Evolutionary conservation across 1,140 invertebrate species (phyloP).

Genomic region (Zaprionus africanus): DNA sequence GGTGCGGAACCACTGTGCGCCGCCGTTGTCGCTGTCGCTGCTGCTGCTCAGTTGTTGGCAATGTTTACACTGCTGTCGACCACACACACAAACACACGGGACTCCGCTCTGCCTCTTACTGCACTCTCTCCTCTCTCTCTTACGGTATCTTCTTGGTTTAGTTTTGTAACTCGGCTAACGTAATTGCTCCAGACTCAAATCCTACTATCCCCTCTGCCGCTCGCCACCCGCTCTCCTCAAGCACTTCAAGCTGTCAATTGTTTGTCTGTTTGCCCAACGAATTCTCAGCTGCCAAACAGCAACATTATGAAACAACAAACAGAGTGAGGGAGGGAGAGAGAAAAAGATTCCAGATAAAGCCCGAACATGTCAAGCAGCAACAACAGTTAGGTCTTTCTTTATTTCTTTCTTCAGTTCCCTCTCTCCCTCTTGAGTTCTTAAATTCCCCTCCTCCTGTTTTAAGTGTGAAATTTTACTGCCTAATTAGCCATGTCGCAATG

Average conservation of each 20-base stretch:
- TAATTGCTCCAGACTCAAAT: slow-evolving; percentile 28
- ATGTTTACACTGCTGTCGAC: slow-evolving; percentile 5
- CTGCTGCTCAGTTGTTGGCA: slow-evolving; percentile 2
- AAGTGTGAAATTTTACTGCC: slow-evolving; percentile 5
- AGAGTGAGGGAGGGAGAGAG: neutral
- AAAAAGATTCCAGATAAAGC: slow-evolving; percentile 16
- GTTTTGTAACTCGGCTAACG: slow-evolving; percentile 48
- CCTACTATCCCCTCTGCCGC: slow-evolving; percentile 5
- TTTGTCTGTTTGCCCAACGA: slow-evolving; percentile 29
- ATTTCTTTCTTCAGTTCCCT: neutral
- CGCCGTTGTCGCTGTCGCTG: neutral
- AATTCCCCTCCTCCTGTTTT: neutral
- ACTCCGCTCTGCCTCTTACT: neutral
- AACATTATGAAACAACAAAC: slow-evolving; percentile 28
- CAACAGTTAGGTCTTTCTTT: neutral
- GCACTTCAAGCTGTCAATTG: slow-evolving; percentile 31
- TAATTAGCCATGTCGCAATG: slow-evolving; percentile 16
- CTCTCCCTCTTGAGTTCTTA: neutral
- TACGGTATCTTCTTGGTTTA: slow-evolving; percentile 58
- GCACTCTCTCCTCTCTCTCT: slow-evolving; percentile 38
- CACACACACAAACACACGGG: slow-evolving; percentile 1
- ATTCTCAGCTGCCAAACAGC: slow-evolving; percentile 25
- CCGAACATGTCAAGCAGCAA: neutral
- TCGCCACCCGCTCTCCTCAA: neutral
- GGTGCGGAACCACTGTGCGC: neutral